phyloP scores from a whole-genome alignment of 2,113 vertebrate genomes.

The Elanoides forficatus region DNA sequence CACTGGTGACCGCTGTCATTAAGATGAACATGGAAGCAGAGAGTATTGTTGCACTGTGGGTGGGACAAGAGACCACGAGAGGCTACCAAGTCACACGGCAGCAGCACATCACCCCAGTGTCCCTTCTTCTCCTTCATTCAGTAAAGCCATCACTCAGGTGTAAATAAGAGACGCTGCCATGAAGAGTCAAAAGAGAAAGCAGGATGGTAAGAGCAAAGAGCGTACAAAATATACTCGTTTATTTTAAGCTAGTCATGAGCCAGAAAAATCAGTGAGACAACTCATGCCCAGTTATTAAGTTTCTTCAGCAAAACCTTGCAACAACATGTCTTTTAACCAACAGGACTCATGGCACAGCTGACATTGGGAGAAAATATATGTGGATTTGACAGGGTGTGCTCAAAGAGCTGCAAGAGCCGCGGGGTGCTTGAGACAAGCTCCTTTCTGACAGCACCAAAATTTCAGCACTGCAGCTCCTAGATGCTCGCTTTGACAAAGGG shows the following conservation, averaged over 20 bases:
- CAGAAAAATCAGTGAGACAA: neutral
- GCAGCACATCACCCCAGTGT: neutral
- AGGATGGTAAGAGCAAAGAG: neutral
- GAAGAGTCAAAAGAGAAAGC: neutral
- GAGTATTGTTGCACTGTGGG: neutral
- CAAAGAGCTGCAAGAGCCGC: neutral
- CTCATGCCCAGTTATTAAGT: neutral
- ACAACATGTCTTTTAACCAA: neutral
- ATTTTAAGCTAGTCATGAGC: neutral
- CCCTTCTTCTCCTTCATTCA: neutral
- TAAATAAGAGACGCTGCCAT: neutral
- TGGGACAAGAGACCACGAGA: neutral
- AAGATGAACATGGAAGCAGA: neutral
- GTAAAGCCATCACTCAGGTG: neutral
- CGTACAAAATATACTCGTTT: neutral
- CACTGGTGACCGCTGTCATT: neutral
- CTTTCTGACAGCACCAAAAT: neutral
- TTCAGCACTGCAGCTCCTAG: neutral
- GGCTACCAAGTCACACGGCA: neutral
- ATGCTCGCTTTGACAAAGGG: neutral
- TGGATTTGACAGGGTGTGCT: neutral
- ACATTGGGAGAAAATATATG: neutral
- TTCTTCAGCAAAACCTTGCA: neutral
- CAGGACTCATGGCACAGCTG: neutral
- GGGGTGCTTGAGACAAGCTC: neutral